A percentile compares a stretch with the other conserved stretches of the same genome.
phyloP scores from a whole-genome alignment of 2,797 vertebrate genomes.

The Iguana delicatissima region DNA sequence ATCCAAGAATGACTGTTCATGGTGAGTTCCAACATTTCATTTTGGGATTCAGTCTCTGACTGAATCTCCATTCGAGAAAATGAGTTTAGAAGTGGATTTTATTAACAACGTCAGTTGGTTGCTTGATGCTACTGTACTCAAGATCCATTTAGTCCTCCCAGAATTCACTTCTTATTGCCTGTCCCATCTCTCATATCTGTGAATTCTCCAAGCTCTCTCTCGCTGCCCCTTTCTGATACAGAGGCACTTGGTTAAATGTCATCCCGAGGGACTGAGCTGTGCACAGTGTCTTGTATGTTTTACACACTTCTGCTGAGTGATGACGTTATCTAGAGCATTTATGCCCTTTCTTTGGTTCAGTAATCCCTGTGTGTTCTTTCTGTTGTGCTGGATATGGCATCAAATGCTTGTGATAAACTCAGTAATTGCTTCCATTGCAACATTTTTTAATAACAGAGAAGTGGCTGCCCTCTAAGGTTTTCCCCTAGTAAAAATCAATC shows the following conservation, averaged over 20 bases:
- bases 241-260: not conserved
- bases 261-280: too few relatives aligned
- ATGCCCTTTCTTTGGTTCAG: not conserved
- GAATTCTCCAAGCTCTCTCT: not conserved
- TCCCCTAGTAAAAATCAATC: too few relatives aligned
- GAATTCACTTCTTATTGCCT: not conserved
- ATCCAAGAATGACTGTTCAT: too few relatives aligned
- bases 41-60: not conserved
- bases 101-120: not conserved
- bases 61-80: not conserved
- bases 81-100: not conserved
- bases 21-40: too few relatives aligned
- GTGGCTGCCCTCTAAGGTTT: too few relatives aligned
- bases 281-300: not conserved
- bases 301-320: not conserved
- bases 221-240: not conserved
- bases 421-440: not conserved
- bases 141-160: slow-evolving; percentile 7
- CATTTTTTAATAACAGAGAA: not conserved
- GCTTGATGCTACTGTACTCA: slow-evolving; percentile 8
- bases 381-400: not conserved
- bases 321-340: not conserved
- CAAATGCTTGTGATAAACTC: not conserved
- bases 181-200: not conserved
- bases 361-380: not conserved